These are phyloP conservation scores for Struthidea cinerea DNA, from an alignment of 2,113 vertebrate genomes.

Conservation along the genomic window DNA sequence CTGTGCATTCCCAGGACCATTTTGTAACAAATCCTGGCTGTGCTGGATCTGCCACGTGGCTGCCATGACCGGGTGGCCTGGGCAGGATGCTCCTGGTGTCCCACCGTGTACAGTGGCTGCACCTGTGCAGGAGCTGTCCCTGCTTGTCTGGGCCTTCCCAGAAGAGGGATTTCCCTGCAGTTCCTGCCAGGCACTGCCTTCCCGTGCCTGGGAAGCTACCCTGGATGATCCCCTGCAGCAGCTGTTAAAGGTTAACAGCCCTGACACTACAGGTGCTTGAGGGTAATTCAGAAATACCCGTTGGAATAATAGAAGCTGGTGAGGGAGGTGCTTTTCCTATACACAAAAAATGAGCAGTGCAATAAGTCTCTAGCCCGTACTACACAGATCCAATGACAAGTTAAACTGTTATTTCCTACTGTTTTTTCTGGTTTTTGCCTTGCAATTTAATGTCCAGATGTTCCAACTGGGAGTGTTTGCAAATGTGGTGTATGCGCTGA, in stretches of 20 bases:
- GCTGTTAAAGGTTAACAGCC: not conserved
- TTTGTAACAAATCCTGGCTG: not conserved
- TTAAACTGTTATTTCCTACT: not conserved
- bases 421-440: not conserved
- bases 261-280: not conserved
- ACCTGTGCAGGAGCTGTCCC: fast-evolving
- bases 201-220: not conserved
- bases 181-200: not conserved
- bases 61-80: not conserved
- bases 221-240: not conserved
- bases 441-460: not conserved
- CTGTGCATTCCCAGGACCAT: not conserved
- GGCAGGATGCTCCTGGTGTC: not conserved
- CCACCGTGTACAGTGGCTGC: not conserved
- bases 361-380: not conserved
- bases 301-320: not conserved
- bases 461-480: not conserved
- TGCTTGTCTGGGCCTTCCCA: not conserved
- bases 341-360: not conserved
- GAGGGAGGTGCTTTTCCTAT: not conserved
- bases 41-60: fast-evolving
- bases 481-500: not conserved
- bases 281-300: not conserved
- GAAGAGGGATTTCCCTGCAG: not conserved
- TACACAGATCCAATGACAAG: not conserved